Conservation (phyloP, 2,113 vertebrate species). For the Lagopus leucura region DNA sequence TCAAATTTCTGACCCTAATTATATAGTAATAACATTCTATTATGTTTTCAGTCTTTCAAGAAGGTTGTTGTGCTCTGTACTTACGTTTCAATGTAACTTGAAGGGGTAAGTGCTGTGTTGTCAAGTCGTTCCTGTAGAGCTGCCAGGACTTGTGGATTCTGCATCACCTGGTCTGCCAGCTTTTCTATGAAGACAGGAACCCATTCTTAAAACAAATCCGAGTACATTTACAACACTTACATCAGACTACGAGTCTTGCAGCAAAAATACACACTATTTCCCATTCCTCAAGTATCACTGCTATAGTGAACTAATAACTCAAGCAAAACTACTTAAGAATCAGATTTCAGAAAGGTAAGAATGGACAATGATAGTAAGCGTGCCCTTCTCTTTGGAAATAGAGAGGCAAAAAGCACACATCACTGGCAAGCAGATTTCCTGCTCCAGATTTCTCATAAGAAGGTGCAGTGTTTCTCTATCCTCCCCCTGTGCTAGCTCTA, state of each 20-base stretch:
- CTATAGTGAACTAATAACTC: not conserved
- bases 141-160: constrained; percentile 84
- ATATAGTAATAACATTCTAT: not conserved
- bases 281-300: not conserved
- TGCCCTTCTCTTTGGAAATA: not conserved
- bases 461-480: not conserved
- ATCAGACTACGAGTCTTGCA: not conserved
- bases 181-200: constrained; percentile 71
- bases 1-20: not conserved
- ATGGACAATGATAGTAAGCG: not conserved
- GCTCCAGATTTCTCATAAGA: not conserved
- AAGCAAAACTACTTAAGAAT: not conserved
- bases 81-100: constrained; percentile 87
- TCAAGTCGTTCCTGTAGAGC: constrained; percentile 85
- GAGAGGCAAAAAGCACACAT: not conserved
- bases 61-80: constrained; percentile 1
- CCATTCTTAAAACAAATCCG: not conserved
- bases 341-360: not conserved
- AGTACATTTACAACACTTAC: not conserved
- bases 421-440: not conserved
- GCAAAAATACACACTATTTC: not conserved
- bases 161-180: constrained; percentile 85
- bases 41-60: not conserved
- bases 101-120: constrained; percentile 78
- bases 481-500: not conserved